Evolutionary conservation across 2,797 vertebrate species (phyloP).

Genomic region (Hoplostethus atlanticus): DNA sequence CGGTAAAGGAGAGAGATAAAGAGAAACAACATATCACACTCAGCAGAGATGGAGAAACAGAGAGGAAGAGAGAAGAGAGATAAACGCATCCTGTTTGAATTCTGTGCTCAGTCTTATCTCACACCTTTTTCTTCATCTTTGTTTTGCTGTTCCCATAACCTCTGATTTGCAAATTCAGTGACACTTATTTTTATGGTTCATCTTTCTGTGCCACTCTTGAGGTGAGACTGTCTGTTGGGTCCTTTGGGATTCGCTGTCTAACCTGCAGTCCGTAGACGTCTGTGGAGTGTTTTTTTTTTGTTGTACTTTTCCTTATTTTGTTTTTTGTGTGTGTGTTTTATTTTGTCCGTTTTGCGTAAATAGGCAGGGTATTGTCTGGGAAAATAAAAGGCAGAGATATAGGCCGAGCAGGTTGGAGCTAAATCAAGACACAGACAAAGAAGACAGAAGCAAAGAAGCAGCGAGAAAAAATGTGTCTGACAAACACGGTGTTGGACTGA

Average conservation of each 20-base stretch:
- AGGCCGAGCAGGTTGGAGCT: background rate
- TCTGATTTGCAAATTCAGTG: constrained; percentile 10
- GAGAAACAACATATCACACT: constrained; percentile 27
- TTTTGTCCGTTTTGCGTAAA: background rate
- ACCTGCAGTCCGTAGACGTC: background rate
- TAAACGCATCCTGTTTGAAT: constrained; percentile 1
- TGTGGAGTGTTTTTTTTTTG: constrained; percentile 16
- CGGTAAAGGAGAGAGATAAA: constrained; percentile 16
- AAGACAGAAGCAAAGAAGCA: constrained; percentile 7
- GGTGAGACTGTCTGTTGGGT: constrained; percentile 16
- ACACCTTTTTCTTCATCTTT: background rate
- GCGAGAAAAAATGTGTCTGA: background rate
- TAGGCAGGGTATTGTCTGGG: background rate
- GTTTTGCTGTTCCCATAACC: background rate
- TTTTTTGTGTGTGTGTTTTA: background rate
- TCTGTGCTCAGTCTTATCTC: background rate
- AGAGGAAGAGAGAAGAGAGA: constrained; percentile 9
- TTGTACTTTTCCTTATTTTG: background rate
- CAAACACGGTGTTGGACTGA: constrained; percentile 2
- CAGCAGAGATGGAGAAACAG: constrained; percentile 12
- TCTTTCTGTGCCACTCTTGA: constrained; percentile 17
- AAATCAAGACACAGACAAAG: constrained; percentile 14
- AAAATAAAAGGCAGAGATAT: background rate
- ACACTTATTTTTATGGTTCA: constrained; percentile 7
- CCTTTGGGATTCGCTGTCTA: background rate